phyloP scores from a whole-genome alignment of 2,888 invertebrate species.

The Rhynchonema sp. region DNA sequence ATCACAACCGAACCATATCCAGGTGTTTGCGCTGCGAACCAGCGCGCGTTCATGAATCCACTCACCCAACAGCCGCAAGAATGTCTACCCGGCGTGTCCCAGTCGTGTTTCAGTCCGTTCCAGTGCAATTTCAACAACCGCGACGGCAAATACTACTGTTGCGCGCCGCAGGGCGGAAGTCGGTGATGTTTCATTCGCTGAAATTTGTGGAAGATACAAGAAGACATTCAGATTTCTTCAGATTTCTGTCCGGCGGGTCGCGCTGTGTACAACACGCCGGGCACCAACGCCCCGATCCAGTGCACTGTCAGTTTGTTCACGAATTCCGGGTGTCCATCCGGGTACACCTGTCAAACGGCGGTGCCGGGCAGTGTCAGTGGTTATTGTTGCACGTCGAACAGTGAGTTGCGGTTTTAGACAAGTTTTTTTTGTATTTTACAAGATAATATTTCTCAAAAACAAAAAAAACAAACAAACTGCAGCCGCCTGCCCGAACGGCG shows the following conservation, averaged over 20 bases:
- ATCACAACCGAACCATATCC: background rate
- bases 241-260: conserved; percentile 3
- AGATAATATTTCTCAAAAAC: too few species aligned
- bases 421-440: too few species aligned
- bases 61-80: background rate
- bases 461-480: too few species aligned
- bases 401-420: too few species aligned
- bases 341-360: conserved; percentile 6
- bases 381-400: conserved; percentile 5
- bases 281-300: background rate
- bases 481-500: conserved; percentile 1
- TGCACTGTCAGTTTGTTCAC: background rate
- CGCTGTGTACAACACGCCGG: background rate
- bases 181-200: background rate
- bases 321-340: background rate
- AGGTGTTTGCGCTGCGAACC: conserved; percentile 2
- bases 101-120: background rate
- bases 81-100: background rate
- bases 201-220: background rate
- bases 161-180: background rate
- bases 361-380: background rate
- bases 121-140: background rate
- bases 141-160: conserved; percentile 4
- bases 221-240: too few species aligned
- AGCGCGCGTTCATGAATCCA: conserved; percentile 4